Evolutionary conservation across 1,140 invertebrate genomes (phyloP).

Genomic region (Brachionus paranguensis): DNA sequence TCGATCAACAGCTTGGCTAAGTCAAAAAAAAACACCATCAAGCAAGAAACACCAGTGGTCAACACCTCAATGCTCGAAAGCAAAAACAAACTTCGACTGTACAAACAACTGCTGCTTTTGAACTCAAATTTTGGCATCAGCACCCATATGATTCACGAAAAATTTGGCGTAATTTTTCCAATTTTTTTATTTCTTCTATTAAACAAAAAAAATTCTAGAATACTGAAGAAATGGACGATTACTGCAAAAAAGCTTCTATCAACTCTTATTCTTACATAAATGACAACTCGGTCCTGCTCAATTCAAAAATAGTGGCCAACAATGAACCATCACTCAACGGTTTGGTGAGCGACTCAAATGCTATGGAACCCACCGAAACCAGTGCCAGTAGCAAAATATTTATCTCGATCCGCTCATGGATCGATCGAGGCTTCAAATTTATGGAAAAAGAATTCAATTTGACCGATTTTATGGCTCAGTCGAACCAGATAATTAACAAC

Average conservation of each 20-base stretch:
- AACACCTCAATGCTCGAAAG: conserved; percentile 8
- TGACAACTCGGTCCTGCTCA: background rate
- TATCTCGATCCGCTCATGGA: background rate
- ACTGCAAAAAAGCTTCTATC: conserved; percentile 21
- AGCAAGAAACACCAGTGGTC: background rate
- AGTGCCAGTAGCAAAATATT: background rate
- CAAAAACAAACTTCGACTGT: background rate
- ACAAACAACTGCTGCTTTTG: background rate
- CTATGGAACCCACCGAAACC: background rate
- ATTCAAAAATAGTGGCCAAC: background rate
- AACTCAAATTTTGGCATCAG: background rate
- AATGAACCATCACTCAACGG: background rate
- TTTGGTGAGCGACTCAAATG: background rate
- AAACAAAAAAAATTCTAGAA: background rate
- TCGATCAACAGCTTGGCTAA: background rate
- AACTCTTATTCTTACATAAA: conserved; percentile 20
- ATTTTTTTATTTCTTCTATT: background rate
- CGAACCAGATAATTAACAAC: background rate
- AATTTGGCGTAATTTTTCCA: background rate
- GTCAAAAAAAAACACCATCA: background rate
- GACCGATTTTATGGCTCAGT: background rate
- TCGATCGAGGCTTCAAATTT: conserved; percentile 4
- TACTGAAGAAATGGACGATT: conserved; percentile 26
- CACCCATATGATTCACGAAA: conserved; percentile 24
- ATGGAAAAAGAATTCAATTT: conserved; percentile 10